These are phyloP conservation scores for Xestia xanthographa DNA, from an alignment of 2,888 invertebrate genomes.

Conservation along the genomic window DNA sequence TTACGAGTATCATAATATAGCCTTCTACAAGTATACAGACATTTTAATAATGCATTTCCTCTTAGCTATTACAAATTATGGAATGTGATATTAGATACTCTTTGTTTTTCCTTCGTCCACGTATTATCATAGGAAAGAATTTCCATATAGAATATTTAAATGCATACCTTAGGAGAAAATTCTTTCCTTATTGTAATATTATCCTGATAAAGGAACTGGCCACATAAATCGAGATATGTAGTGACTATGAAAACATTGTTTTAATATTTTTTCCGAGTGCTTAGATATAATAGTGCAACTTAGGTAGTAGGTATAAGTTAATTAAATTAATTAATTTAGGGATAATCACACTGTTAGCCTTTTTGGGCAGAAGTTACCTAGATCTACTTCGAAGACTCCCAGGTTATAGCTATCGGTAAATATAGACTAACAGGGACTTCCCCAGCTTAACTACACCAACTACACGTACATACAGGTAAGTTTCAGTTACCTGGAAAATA, in stretches of 20 bases:
- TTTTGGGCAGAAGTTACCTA: neutral
- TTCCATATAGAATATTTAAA: constrained; percentile 61
- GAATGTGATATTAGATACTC: constrained; percentile 48
- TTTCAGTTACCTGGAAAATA: neutral
- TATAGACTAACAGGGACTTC: neutral
- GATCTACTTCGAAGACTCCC: neutral
- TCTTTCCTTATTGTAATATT: constrained; percentile 54
- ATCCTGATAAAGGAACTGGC: constrained; percentile 22
- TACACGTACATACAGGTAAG: neutral
- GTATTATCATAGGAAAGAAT: constrained; percentile 54
- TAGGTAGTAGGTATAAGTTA: neutral
- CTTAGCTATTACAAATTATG: constrained; percentile 48
- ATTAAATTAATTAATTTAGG: neutral
- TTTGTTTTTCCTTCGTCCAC: constrained; percentile 48
- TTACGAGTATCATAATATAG: neutral
- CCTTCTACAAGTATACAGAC: neutral
- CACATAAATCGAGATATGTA: constrained; percentile 6
- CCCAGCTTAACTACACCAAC: neutral
- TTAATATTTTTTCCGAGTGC: neutral
- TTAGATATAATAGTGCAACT: neutral
- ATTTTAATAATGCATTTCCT: constrained; percentile 50
- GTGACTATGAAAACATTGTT: neutral
- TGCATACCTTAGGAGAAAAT: constrained; percentile 55
- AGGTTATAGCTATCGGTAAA: neutral
- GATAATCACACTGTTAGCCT: neutral